Evolutionary conservation across 1,140 invertebrate genomes (phyloP).

Genomic region (Drosophila santomea): DNA sequence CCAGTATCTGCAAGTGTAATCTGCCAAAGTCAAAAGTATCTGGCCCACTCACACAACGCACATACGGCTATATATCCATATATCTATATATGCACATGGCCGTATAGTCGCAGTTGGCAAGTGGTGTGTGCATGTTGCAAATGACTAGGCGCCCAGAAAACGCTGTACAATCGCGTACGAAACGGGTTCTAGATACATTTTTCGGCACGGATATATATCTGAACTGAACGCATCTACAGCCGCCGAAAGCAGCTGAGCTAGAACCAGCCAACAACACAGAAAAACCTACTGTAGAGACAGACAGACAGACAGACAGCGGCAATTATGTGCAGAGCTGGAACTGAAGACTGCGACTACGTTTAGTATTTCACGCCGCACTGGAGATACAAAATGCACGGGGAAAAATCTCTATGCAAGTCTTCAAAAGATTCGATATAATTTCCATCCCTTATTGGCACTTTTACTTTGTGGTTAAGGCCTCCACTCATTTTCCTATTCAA

Average conservation of each 20-base stretch:
- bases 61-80: conserved; percentile 20
- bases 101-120: conserved; percentile 37
- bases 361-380: conserved; percentile 57
- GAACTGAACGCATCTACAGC: conserved; percentile 59
- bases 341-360: conserved; percentile 44
- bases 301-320: conserved; percentile 22
- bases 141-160: conserved; percentile 72
- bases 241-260: conserved; percentile 72
- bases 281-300: neutral
- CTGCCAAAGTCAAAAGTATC: conserved; percentile 32
- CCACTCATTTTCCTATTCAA: too few species aligned
- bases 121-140: conserved; percentile 79
- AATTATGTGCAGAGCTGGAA: conserved; percentile 52
- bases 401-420: neutral
- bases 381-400: conserved; percentile 34
- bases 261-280: conserved; percentile 50
- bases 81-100: neutral
- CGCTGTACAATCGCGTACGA: conserved; percentile 12
- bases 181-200: conserved; percentile 76
- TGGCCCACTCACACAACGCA: conserved; percentile 40
- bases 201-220: conserved; percentile 50
- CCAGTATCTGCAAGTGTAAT: conserved; percentile 76
- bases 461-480: too few species aligned
- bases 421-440: neutral
- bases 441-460: too few species aligned